Evolutionary conservation across 2,888 invertebrate genomes (phyloP).

Genomic region (Agrochola circellaris): DNA sequence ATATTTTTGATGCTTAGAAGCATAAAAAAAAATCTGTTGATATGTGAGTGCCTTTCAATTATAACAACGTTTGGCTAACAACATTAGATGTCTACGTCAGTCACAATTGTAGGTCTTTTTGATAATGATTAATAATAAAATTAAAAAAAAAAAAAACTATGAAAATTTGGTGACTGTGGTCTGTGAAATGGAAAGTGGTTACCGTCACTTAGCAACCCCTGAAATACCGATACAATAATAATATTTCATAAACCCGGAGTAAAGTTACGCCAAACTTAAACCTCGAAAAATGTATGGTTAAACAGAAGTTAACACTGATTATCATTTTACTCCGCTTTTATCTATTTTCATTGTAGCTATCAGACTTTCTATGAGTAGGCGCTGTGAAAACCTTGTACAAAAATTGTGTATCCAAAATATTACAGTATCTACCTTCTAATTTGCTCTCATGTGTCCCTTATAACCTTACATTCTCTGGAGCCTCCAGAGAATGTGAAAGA

Average conservation of each 20-base stretch:
- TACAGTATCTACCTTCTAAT: background rate
- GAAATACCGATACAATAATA: background rate
- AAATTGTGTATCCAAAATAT: background rate
- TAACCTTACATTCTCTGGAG: too few relatives aligned
- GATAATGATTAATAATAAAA: background rate
- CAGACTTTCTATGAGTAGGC: background rate
- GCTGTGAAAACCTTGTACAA: background rate
- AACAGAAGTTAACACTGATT: background rate
- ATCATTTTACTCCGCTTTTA: background rate
- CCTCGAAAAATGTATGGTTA: background rate
- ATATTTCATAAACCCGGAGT: background rate
- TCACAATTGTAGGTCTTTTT: background rate
- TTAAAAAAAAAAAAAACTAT: too few relatives aligned
- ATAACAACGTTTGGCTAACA: background rate
- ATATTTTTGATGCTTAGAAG: background rate
- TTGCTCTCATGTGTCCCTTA: background rate
- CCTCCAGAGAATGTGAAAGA: slow-evolving; percentile 14
- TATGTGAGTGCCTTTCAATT: background rate
- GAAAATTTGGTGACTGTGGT: background rate
- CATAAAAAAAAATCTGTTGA: background rate
- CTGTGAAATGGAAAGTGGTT: background rate
- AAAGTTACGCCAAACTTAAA: background rate
- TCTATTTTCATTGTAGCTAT: background rate
- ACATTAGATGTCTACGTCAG: background rate
- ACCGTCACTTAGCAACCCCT: background rate